Base-by-base conservation (phyloP, 2,113 vertebrate species). In the Amazona vittata region DNA sequence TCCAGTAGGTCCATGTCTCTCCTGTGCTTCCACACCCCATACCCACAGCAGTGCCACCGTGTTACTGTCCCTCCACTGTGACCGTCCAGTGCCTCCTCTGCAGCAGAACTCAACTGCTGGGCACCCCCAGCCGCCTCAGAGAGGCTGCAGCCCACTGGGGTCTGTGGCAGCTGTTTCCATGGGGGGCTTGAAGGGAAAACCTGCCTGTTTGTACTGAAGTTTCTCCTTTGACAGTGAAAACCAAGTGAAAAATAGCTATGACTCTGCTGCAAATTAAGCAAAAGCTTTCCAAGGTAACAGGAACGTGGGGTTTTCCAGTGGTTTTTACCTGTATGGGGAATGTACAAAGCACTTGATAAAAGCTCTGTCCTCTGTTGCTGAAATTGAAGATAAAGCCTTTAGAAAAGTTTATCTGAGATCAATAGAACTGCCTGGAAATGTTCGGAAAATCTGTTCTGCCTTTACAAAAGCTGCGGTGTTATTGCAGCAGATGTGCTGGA, bases 21-120 rank as follows among this genome's bases (percentile, higher is more conserved):
- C 55, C 55, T 59, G 33, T n/a, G 20, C 31, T 82, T 70, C 35
- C 35, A 57, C 86, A 82, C 55, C 31, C 13, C 35, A 68, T 22
- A 7, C n/a, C 11, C 1, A 0, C 41, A 37, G 26, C 22, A 49
- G 49, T 39, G 11, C 15, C 24, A 33, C 43, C 2, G 0, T 29
- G 18, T 76, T 49, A 11, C 21, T 63, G 21, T 63, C 28, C 29
- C 13, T 86, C 39, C 5, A 3, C 12, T 11, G 15, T 57, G 49
- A 57, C 35, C 35, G 7, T n/a, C 33, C 49, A 77, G 49, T 28
- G n/a, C 17, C 35, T 63, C 31, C 1, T 55, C 26, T 69, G 31
- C 35, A 63, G 55, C 47, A 37, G 81, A 50, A 59, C 26, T 28
- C 29, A n/a, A 1, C 10, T 31, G 33, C 20, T 15, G n/a, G 29